Percentiles rank a stretch among this genome's conserved stretches.
Conservation (phyloP, 2,113 vertebrate genomes). For the Ctenodactylus gundi region DNA sequence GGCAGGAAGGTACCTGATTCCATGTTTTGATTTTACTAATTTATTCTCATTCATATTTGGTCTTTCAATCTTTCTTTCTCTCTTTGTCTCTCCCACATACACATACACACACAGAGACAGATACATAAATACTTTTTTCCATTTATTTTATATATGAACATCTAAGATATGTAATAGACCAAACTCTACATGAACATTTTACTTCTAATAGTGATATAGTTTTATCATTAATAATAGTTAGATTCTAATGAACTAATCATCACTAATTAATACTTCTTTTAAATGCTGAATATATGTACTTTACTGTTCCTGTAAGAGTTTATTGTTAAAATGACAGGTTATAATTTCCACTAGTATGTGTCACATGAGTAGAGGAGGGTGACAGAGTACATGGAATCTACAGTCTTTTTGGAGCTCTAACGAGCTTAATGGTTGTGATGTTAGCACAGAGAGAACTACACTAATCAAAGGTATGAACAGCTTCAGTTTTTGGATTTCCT, state of each 20-base stretch:
- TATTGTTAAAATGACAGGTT: neutral
- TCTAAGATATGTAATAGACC: neutral
- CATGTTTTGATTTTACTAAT: neutral
- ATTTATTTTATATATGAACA: neutral
- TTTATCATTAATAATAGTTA: neutral
- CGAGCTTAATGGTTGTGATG: neutral
- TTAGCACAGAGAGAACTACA: neutral
- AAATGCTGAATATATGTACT: neutral
- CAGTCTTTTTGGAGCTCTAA: neutral
- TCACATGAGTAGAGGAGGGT: accelerated
- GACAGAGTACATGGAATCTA: neutral
- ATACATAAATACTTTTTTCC: neutral
- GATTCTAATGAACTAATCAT: neutral
- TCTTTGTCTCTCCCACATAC: neutral
- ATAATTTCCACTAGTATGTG: neutral
- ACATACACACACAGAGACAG: neutral
- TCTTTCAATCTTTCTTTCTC: neutral
- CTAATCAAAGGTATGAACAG: neutral
- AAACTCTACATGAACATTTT: neutral
- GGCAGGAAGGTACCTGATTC: neutral
- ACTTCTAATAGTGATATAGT: neutral
- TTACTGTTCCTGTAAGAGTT: neutral
- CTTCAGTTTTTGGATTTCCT: neutral
- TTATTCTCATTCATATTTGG: neutral
- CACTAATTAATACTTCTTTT: neutral